These are phyloP conservation scores for Helogale parvula DNA, from an alignment of 2,113 vertebrate species.

Conservation along the genomic window DNA sequence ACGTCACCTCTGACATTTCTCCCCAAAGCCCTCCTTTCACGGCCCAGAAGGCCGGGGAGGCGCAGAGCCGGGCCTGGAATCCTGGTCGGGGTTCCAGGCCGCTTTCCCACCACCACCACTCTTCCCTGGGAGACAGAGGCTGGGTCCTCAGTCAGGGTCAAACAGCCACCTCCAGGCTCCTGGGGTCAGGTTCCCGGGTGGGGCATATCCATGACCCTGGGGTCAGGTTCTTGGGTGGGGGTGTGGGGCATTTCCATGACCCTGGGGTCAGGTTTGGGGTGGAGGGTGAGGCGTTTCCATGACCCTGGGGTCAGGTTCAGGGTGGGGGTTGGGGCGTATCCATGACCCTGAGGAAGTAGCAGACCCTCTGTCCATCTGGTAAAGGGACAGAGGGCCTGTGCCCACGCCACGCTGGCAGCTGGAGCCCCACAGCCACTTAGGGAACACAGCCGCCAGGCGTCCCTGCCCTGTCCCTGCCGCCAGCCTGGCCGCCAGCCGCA, in stretches of 20 bases:
- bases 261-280: neutral
- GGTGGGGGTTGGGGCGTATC: no score
- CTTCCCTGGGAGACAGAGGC: neutral
- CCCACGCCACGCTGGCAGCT: rapidly evolving
- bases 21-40: neutral
- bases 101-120: neutral
- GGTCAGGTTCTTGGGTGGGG: rapidly evolving
- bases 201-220: rapidly evolving
- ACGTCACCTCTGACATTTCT: neutral
- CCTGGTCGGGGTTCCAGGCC: rapidly evolving
- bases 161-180: neutral
- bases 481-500: neutral
- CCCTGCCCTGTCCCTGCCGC: no score
- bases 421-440: neutral
- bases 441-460: no score
- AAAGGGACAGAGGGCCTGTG: neutral
- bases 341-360: neutral
- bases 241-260: rapidly evolving
- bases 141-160: neutral
- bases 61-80: neutral
- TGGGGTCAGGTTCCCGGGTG: neutral
- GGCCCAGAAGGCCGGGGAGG: neutral
- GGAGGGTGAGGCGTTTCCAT: no score
- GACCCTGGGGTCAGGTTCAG: no score
- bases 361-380: no score